Evolutionary conservation across 2,888 invertebrate species (phyloP), one percentile per base, ranked within the genome.

Genomic region (Clitarchus hookeri): DNA sequence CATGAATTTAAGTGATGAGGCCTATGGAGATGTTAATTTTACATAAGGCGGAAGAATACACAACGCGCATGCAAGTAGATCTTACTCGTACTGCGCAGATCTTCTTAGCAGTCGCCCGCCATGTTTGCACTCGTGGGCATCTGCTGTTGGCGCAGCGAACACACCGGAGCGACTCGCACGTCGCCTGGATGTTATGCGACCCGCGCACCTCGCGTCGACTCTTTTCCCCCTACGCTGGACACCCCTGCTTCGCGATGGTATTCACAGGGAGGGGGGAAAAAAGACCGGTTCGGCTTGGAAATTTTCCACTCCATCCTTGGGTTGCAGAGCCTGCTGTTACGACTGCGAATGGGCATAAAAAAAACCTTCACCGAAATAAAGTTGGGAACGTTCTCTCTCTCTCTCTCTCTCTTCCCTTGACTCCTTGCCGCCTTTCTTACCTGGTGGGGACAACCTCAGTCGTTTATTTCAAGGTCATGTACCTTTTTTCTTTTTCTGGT

Each of bases 281-380:
- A 65, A 23, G 19, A 65, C 65, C 65, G 65, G 65, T 65, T 65
- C 65, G 65, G 19, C 65, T 6, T 65, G 65, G 65, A 65, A 65
- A 65, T 65, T 65, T 65, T 65, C 65, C 65, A 65, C 65, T 65
- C 65, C 65, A n/a, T 65, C 65, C 65, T 65, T n/a, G 65, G 65
- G 8, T 19, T n/a, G n/a, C 65, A n/a, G 65, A 0, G 65, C 65
- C 65, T n/a, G 65, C 65, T 65, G 65, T 65, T 65, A 65, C 65
- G 3, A 65, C 65, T 65, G 65, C 65, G 65, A 65, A 65, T 65
- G n/a, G 65, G 65, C 65, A 65, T 65, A 65, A 19, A 8, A 53
- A 65, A 65, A 65, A n/a, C 65, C 65, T 65, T 65, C 65, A 65
- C 65, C 65, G 65, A 65, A 65, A 65, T 65, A 65, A 65, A 65